Percentiles rank a stretch among this genome's conserved stretches.
Evolutionary conservation across 2,113 vertebrate genomes (phyloP).

Genomic region (Tichodroma muraria): DNA sequence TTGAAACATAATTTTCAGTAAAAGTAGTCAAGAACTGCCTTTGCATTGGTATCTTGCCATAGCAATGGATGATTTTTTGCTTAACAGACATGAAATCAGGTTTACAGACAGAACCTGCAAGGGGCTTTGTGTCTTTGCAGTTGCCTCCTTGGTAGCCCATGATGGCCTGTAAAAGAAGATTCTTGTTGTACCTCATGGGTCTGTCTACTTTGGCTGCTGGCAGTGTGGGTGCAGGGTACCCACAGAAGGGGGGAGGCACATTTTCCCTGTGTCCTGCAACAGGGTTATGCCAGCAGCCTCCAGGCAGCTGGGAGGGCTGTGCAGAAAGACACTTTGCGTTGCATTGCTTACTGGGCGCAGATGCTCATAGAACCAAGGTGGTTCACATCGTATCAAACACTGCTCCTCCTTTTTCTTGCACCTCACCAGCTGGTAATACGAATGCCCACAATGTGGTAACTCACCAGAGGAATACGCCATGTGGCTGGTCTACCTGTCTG

Average conservation of each 20-base stretch:
- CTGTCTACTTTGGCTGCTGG: background rate
- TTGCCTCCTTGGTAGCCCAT: background rate
- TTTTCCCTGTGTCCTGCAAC: background rate
- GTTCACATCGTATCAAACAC: background rate
- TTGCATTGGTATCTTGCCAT: background rate
- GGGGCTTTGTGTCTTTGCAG: background rate
- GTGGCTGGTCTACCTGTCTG: background rate
- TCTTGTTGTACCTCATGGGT: background rate
- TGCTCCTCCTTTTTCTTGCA: background rate
- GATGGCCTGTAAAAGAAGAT: background rate
- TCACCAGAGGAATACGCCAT: background rate
- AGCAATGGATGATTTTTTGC: background rate
- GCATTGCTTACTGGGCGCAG: background rate
- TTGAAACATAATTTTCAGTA: background rate
- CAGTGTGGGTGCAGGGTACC: background rate
- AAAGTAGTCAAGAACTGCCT: background rate
- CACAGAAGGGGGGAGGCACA: background rate
- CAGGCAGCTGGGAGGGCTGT: background rate
- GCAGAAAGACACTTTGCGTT: background rate
- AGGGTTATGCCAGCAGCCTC: background rate
- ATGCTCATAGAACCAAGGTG: background rate
- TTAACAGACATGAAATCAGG: background rate
- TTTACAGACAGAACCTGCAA: background rate
- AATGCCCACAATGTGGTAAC: background rate
- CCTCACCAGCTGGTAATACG: background rate